Base-by-base conservation (phyloP, 2,113 vertebrate genomes). In the Indri indri region DNA sequence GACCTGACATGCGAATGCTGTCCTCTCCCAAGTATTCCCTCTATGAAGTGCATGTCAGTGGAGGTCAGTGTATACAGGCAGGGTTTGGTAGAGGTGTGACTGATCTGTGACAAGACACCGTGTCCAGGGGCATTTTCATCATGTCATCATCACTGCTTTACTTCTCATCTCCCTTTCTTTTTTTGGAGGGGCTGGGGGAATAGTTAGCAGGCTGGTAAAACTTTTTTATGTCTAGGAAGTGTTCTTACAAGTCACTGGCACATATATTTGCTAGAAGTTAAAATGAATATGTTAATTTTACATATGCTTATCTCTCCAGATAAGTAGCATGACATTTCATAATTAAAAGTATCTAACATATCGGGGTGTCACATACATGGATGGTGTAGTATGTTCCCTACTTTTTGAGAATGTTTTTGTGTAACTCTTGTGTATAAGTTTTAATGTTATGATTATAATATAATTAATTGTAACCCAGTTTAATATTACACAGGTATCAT, bases 1-100 rank as follows among this genome's bases (percentile, higher is more conserved):
- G 99, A 8, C 99, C 99, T 1, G 99, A 99, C 97, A 99, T 99
- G 99, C 99, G 99, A 96, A 99, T 99, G 99, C 98, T 99, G 65
- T 99, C 99, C 0, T 99, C 99, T 3, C 99, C 99, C 6, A 99
- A 99, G 95, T 99, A 99, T 90, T 99, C 99, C 0, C 99, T 99
- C 76, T 99, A 99, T 9, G 99, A 99, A 97, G 99, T 99, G 87
- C 99, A 99, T 0, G 99, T 99, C 99, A 99, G 99, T 0, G 99
- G 99, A 97, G 99, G 99, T 99, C 98, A 98, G 99, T 99, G 94
- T 88, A 90, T n/a, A 6, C 71, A 42, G 50, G 50, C 0, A 0
- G 52, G 57, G 32, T 42, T 23, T 14, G 2, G 22, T 2, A 17
- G 71, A 25, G 27, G 7, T 27, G 4, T 54, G 50, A 34, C 17